Evolutionary conservation across 2,113 vertebrate genomes (phyloP).

Genomic region (Isichthys henryi): DNA sequence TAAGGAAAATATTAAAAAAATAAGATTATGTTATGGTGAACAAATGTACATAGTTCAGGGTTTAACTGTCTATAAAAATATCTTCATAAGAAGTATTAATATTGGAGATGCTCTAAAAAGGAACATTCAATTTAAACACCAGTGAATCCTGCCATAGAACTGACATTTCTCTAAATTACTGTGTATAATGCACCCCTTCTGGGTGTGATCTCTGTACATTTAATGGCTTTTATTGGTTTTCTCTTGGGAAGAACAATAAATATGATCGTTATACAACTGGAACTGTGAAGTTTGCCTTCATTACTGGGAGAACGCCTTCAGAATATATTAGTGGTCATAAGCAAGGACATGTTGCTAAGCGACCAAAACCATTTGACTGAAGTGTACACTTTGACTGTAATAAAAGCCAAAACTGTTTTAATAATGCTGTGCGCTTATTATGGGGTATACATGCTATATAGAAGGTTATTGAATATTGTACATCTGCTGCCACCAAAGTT

Average conservation of each 20-base stretch:
- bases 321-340: not conserved
- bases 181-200: not conserved
- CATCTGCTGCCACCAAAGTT: not conserved
- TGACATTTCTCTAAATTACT: not conserved
- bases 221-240: not conserved
- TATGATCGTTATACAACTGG: not conserved
- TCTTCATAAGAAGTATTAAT: not conserved
- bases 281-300: not conserved
- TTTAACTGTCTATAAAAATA: not conserved
- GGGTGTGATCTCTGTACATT: not conserved
- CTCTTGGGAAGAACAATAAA: not conserved
- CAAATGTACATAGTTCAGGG: not conserved
- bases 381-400: not conserved
- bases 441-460: not conserved
- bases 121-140: not conserved
- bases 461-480: not conserved
- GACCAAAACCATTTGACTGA: not conserved
- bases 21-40: not conserved
- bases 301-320: not conserved
- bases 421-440: not conserved
- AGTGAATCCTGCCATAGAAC: not conserved
- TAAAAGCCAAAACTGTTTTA: conserved; percentile 1
- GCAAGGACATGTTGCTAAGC: not conserved
- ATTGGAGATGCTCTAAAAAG: not conserved
- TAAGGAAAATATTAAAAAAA: not conserved